Evolutionary conservation across 2,113 vertebrate species (phyloP).

Genomic region (Mustela nigripes): DNA sequence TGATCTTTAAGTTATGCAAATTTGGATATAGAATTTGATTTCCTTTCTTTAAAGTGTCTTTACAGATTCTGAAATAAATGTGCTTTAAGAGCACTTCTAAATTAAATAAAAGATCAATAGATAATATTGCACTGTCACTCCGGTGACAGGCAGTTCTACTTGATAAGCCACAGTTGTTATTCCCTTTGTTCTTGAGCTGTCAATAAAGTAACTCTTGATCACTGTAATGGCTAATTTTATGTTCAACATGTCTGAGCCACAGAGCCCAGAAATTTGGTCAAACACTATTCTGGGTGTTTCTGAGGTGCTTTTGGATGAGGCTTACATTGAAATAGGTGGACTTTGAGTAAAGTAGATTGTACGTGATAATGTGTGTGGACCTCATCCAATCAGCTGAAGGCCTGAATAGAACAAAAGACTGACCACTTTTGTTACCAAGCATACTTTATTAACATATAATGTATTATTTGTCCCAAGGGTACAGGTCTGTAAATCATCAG

Average conservation of each 20-base stretch:
- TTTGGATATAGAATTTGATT: background rate
- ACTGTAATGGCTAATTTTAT: background rate
- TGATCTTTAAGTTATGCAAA: constrained; percentile 36
- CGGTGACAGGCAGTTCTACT: background rate
- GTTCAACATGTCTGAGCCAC: background rate
- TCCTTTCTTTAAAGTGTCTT: background rate
- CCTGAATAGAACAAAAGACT: background rate
- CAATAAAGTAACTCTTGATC: background rate
- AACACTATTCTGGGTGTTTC: background rate
- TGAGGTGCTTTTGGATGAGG: background rate
- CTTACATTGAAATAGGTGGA: background rate
- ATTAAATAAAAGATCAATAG: constrained; percentile 8
- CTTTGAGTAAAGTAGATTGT: background rate
- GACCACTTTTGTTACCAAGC: background rate
- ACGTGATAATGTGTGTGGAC: background rate
- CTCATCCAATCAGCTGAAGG: background rate
- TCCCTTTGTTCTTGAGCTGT: background rate
- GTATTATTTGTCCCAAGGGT: too few species aligned
- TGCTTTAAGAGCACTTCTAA: background rate
- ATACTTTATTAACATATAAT: too few species aligned
- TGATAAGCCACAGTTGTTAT: background rate
- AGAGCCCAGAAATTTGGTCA: background rate
- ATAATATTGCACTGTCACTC: background rate
- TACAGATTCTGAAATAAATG: background rate
- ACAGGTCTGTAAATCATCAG: too few species aligned